Percentiles rank a stretch among this genome's conserved stretches.
Evolutionary conservation across 2,888 invertebrate genomes (phyloP).

Genomic region (Eilema sororculum): DNA sequence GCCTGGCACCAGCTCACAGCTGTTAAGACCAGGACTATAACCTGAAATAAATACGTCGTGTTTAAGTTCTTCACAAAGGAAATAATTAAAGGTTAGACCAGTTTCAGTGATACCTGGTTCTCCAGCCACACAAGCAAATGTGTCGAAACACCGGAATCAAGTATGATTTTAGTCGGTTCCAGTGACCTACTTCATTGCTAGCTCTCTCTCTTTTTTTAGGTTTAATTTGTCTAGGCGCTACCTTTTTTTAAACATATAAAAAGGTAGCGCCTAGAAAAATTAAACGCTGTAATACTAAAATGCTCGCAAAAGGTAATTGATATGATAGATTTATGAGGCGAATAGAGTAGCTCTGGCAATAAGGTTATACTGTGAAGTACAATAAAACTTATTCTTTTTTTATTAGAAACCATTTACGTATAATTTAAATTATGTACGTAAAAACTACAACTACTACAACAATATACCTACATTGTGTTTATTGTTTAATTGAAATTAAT

Average conservation of each 20-base stretch:
- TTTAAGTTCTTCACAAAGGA: not conserved
- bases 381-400: too few relatives aligned
- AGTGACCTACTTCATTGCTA: too few relatives aligned
- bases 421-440: too few relatives aligned
- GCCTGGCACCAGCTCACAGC: slow-evolving; percentile 62
- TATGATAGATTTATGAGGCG: not conserved
- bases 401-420: not conserved
- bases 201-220: too few relatives aligned
- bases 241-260: too few relatives aligned
- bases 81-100: not conserved
- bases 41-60: slow-evolving; percentile 46
- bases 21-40: slow-evolving; percentile 58
- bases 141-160: not conserved
- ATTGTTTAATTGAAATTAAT: too few relatives aligned
- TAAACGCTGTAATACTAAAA: not conserved
- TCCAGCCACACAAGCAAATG: not conserved
- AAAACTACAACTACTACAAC: too few relatives aligned
- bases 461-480: too few relatives aligned
- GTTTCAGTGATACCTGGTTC: not conserved
- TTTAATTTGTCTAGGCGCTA: too few relatives aligned
- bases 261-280: slow-evolving; percentile 29
- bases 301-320: not conserved
- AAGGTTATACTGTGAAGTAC: not conserved
- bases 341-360: not conserved
- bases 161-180: too few relatives aligned